Evolutionary conservation across 1,140 invertebrate species (phyloP).

Genomic region (Eupristina koningsbergeri): DNA sequence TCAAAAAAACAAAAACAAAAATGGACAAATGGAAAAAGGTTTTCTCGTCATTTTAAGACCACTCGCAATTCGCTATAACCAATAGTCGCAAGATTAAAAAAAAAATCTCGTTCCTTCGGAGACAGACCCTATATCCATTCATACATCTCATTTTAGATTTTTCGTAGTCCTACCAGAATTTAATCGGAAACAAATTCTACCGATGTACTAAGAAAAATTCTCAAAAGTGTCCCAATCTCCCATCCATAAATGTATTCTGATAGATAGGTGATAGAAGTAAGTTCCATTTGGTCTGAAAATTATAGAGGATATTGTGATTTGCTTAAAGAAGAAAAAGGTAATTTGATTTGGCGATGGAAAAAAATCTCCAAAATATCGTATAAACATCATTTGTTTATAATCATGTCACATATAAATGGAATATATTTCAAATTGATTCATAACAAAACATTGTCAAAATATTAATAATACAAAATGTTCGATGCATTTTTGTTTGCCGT

Average conservation of each 20-base stretch:
- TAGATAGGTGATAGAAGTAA: constrained; percentile 26
- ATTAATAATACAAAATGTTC: too few species aligned
- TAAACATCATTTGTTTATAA: background rate
- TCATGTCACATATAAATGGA: background rate
- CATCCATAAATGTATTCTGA: background rate
- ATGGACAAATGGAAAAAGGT: too few species aligned
- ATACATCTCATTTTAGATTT: background rate
- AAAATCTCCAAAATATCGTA: background rate
- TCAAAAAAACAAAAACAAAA: too few species aligned
- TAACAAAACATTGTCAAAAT: too few species aligned
- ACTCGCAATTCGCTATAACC: too few species aligned
- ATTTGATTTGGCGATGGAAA: background rate
- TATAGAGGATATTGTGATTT: background rate
- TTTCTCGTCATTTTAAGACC: too few species aligned
- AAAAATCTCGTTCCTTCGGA: too few species aligned
- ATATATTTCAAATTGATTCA: constrained; percentile 6
- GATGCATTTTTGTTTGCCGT: too few species aligned
- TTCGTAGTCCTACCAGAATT: background rate
- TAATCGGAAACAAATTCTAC: background rate
- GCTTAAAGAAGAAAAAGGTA: background rate
- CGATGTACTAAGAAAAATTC: constrained; percentile 16
- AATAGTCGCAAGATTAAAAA: too few species aligned
- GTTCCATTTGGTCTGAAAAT: background rate
- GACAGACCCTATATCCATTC: background rate
- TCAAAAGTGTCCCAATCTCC: background rate